Base-by-base conservation (phyloP, 37 sponge, comb jelly and placozoan genomes). In the Aplysina aerophoba region DNA sequence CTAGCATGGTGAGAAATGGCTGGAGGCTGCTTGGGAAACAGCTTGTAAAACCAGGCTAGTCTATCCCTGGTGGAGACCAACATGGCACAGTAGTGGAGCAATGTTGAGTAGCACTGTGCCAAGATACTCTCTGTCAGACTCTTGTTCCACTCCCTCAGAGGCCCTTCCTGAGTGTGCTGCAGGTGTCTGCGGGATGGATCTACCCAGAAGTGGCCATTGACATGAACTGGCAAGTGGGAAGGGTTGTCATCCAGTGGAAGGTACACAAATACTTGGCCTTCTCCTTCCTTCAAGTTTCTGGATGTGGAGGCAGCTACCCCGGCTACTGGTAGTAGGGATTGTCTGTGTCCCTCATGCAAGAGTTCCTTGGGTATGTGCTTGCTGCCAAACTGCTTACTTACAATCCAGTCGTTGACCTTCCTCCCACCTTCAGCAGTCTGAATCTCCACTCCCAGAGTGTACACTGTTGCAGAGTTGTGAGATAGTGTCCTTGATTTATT, bases 131-230 rank as follows among this genome's bases (percentile, higher is more conserved):
- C 30, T 34, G 83, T 68, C 22, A 91, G 30, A 0, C 4, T 27
- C 19, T 37, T 0, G 59, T 91, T 91, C 92, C 92, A 91, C 15
- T 85, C 55, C 33, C 33, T 50, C 13, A 81, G 56, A 27, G 16
- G 85, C 4, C 24, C 44, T 34, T 53, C 35, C 34, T 80, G 79
- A 5, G 55, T 65, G 36, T 25, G 22, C 56, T 87, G 85, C 0
- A 91, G 36, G 80, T 91, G 92, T 60, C 85, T 91, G 11, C 93
- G 74, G 24, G 93, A 89, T 15, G 83, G 87, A 81, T 93, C 93
- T 53, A 93, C 77, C 44, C 67, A 36, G 50, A 93, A 93, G 50
- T 89, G 88, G 6, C 90, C 93, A 87, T 93, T 89, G 28, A 93
- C 38, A 82, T 89, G 90, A 58, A 93, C 93, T 31, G 93, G 93